A percentile compares a stretch with the other conserved stretches of the same genome.
Evolutionary conservation across 1,140 invertebrate genomes (phyloP).

Genomic region (Goniozus legneri): DNA sequence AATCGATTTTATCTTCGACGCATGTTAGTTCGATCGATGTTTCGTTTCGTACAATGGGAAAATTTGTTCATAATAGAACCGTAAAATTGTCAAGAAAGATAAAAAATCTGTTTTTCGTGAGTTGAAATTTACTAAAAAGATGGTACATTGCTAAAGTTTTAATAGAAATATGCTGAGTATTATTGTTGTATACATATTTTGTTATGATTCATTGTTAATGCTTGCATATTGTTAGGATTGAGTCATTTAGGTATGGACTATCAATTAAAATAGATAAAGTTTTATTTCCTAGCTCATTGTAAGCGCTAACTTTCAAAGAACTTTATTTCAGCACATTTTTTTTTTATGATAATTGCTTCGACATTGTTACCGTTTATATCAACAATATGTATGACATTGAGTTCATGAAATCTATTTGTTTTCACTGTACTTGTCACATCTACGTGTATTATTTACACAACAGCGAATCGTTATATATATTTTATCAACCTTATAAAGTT

Average conservation of each 20-base stretch:
- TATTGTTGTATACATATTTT: slow-evolving; percentile 56
- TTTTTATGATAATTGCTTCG: slow-evolving; percentile 40
- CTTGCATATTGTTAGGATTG: slow-evolving; percentile 57
- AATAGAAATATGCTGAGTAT: slow-evolving; percentile 50
- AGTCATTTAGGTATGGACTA: slow-evolving; percentile 57
- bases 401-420: too few species aligned
- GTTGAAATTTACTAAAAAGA: slow-evolving; percentile 45
- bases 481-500: too few species aligned
- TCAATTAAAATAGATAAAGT: slow-evolving; percentile 52
- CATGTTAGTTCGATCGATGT: too few species aligned
- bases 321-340: slow-evolving; percentile 52
- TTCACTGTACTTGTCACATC: too few species aligned
- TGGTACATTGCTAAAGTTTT: slow-evolving; percentile 45
- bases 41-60: too few species aligned
- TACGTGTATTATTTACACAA: too few species aligned
- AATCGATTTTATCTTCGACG: too few species aligned
- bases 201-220: slow-evolving; percentile 58
- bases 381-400: too few species aligned
- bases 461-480: too few species aligned
- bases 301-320: slow-evolving; percentile 42
- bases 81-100: too few species aligned
- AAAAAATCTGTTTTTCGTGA: too few species aligned
- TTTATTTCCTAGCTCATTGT: slow-evolving; percentile 48
- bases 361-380: slow-evolving; percentile 13
- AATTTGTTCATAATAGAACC: too few species aligned